Percentiles rank a stretch among this genome's conserved stretches.
Evolutionary conservation across 2,113 vertebrate species (phyloP).

Genomic region (Sterrhoptilus dennistouni): DNA sequence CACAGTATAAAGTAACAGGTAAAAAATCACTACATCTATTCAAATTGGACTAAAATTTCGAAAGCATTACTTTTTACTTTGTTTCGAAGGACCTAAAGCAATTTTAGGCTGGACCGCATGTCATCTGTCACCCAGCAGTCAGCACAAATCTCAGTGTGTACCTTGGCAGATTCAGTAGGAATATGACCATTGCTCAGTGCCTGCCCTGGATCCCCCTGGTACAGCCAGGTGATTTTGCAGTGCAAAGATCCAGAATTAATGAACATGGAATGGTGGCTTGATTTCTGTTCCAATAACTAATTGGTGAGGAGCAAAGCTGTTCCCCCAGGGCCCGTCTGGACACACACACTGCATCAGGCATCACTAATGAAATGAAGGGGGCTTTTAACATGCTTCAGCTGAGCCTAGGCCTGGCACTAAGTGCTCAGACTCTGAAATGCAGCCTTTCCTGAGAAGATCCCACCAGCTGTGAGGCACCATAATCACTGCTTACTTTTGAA

Average conservation of each 20-base stretch:
- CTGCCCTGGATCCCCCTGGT: neutral
- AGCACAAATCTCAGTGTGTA: neutral
- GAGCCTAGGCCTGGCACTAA: neutral
- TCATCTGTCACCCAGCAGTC: neutral
- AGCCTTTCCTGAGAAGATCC: neutral
- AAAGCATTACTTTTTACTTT: neutral
- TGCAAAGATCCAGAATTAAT: neutral
- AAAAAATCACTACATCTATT: neutral
- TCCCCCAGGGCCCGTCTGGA: rapidly evolving
- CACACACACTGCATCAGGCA: neutral
- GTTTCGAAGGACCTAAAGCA: neutral
- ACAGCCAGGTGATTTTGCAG: neutral
- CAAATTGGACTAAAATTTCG: neutral
- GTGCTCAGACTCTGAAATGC: neutral
- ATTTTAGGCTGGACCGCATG: neutral
- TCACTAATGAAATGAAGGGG: neutral
- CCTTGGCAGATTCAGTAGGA: neutral
- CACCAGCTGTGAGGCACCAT: neutral
- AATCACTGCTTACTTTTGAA: neutral
- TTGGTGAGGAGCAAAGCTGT: neutral
- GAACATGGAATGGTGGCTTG: neutral
- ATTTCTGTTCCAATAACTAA: neutral
- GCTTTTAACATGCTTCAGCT: neutral
- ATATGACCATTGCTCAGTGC: neutral
- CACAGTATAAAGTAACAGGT: neutral